These are phyloP conservation scores for Cecidostiba fungosa DNA, from an alignment of 2,888 invertebrate genomes.

Conservation along the genomic window DNA sequence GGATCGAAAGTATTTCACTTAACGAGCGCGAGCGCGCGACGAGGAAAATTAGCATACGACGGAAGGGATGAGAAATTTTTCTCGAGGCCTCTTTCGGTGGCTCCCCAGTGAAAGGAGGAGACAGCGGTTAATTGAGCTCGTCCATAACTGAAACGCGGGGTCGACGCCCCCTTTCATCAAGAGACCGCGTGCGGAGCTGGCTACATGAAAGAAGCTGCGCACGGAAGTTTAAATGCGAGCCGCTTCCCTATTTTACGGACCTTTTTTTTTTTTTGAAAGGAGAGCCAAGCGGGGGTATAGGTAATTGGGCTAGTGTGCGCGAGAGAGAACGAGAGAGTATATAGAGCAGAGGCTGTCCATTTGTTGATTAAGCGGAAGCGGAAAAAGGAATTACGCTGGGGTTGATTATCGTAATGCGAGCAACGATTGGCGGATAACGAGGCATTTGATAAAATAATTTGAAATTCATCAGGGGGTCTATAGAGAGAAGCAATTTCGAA, in stretches of 20 bases:
- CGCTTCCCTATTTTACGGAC: not conserved
- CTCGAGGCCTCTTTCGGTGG: conserved; percentile 10
- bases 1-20: conserved; percentile 69
- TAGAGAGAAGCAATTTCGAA: not conserved
- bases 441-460: too few species aligned
- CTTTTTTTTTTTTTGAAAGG: not conserved
- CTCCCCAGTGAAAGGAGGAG: conserved; percentile 41
- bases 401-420: not conserved
- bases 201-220: conserved; percentile 34
- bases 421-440: too few species aligned
- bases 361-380: not conserved
- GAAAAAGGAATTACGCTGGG: not conserved
- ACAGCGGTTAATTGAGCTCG: conserved; percentile 57
- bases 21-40: conserved; percentile 59
- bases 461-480: too few species aligned
- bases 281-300: not conserved
- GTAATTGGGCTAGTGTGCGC: not conserved
- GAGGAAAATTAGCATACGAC: conserved; percentile 25
- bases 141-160: conserved; percentile 56
- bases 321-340: not conserved
- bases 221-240: conserved; percentile 15
- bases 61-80: conserved; percentile 26
- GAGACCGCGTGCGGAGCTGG: not conserved
- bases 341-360: not conserved
- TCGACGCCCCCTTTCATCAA: conserved; percentile 41